Base-by-base conservation (phyloP, 2,113 vertebrate species). In the Dicrurus megarhynchus region DNA sequence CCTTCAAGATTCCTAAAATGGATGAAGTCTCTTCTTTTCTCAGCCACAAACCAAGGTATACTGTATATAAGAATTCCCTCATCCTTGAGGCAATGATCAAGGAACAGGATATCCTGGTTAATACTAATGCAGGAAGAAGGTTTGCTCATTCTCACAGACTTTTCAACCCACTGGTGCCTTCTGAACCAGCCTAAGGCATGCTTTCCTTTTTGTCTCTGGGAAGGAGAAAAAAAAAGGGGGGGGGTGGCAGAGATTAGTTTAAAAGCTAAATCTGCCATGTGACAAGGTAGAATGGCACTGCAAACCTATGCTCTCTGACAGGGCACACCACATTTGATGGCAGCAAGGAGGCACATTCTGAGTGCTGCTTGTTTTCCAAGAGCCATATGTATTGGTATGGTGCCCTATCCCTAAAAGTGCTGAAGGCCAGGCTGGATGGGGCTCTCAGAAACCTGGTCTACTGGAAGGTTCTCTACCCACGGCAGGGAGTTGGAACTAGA, bases 21-120 rank as follows among this genome's bases (percentile, higher is more conserved):
- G 92, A 96, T 87, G 88, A 88, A 94, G 46, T 19, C 90, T 94
- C 95, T 78, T 95, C 91, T 96, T 93, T 97, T 95, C 82, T 88
- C 93, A 96, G 90, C 76, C 86, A 75, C 88, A 82, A 78, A 92
- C 81, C 44, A 95, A 93, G 89, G 95, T 92, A 95, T 22, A 96
- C 49, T 39, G 30, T 69, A 84, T 27, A 70, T 69, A 87, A 85
- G 74, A 88, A 44, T 86, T 85, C 81, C 93, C 87, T 92, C 70
- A 93, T 95, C 96, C 97, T 97, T 84, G 81, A 95, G 94, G 96
- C 77, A 0, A 84, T 79, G 86, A 97, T 93, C 95, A 96, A 96
- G 94, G 84, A 87, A 91, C 93, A 95, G 93, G 96, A 97, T 97
- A 96, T 96, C 93, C 93, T 95, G 90, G 85, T 93, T 90, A 92